Evolutionary conservation across 2,888 invertebrate genomes (phyloP), one percentile per base, ranked within the genome.

Genomic region (Leptopilina drosophilae): DNA sequence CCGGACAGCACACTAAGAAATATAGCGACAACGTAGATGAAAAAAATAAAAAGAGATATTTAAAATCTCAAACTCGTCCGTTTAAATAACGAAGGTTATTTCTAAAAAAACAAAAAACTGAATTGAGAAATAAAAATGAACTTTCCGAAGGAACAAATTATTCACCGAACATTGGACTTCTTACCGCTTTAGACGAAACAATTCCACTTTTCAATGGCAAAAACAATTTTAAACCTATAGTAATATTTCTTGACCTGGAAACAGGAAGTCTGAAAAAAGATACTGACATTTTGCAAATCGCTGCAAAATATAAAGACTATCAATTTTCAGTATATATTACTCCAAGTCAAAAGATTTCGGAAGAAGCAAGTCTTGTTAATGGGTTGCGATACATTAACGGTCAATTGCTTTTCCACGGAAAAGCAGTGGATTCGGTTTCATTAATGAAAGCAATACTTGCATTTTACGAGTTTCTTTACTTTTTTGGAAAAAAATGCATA

Each of bases 321-420:
- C 64, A n/a, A 14, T 79, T 82, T 77, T 78, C 69, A 26, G 78
- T 53, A 14, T 84, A 83, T 42, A 65, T 83, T n/a, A 78, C 59
- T 65, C 83, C 82, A 7, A 80, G 53, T 20, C 77, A 78, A 64
- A 76, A 79, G 65, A 80, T 80, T 6, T 7, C 4, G n/a, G 75
- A 75, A 12, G n/a, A 75, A 26, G 67, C 78, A 12, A 77, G 77
- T 26, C 49, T 8, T n/a, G 80, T 77, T n/a, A 76, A 26, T 59
- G 76, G 66, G 3, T 76, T 80, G 33, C 56, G 14, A 2, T 26
- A 40, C 49, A n/a, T 73, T 8, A 12, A 65, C 26, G 62, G 66
- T 14, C 9, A 65, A 9, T 77, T 80, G 9, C 2, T 20, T 33
- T 20, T 49, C 12, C 42, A 73, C 49, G 69, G 64, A n/a, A 46